A percentile compares a stretch with the other conserved stretches of the same genome.
phyloP scores from a whole-genome alignment of 2,888 invertebrate genomes.

The Drosophila phalerata region DNA sequence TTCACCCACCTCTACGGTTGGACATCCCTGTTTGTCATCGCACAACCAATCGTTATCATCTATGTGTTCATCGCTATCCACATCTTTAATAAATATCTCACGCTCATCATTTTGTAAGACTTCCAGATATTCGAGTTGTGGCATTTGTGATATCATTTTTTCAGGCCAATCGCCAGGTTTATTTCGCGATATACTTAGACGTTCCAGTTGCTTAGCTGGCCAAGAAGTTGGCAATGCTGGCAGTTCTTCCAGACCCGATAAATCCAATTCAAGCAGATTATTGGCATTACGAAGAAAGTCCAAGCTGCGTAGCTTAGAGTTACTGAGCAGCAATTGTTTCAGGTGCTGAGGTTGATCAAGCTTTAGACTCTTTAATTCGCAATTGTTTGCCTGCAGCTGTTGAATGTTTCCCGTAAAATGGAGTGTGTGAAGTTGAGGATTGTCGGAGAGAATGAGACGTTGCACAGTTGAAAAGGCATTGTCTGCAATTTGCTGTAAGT shows the following conservation, averaged over 20 bases:
- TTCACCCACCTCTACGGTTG: constrained; percentile 23
- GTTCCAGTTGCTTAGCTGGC: constrained; percentile 41
- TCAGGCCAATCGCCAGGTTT: constrained; percentile 32
- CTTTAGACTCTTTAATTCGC: constrained; percentile 33
- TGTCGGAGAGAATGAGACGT: constrained; percentile 43
- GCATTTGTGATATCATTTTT: constrained; percentile 42
- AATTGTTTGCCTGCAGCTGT: constrained; percentile 51
- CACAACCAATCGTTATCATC: constrained; percentile 36
- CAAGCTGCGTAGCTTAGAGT: constrained; percentile 41
- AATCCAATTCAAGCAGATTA: constrained; percentile 52
- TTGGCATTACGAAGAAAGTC: constrained; percentile 52
- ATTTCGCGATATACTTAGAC: constrained; percentile 51
- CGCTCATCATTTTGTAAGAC: constrained; percentile 40
- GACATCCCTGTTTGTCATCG: constrained; percentile 33
- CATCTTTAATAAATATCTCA: constrained; percentile 57
- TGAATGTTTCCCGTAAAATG: constrained; percentile 36
- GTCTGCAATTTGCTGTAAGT: constrained; percentile 30
- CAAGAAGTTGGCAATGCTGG: constrained; percentile 46
- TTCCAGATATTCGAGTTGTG: constrained; percentile 49
- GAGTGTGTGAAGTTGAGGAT: constrained; percentile 32
- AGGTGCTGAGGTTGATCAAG: constrained; percentile 41
- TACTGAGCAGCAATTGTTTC: constrained; percentile 44
- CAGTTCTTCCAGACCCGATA: constrained; percentile 52
- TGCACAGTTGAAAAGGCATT: constrained; percentile 37
- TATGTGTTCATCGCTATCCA: constrained; percentile 25